Conservation (phyloP, 1,140 invertebrate species). For the Branchinecta lynchi region DNA sequence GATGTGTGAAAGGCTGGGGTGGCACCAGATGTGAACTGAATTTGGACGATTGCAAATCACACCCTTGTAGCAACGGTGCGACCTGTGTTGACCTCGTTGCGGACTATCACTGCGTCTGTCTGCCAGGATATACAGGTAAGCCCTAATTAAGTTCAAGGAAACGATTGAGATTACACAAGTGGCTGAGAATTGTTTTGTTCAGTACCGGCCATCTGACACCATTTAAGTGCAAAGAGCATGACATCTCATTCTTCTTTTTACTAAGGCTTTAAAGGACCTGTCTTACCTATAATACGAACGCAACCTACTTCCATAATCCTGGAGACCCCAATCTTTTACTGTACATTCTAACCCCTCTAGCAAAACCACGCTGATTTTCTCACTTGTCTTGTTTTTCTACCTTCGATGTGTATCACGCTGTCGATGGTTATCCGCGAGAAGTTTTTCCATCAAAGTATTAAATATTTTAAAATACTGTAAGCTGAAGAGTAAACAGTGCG, state of each 20-base stretch:
- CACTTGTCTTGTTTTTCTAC: no score
- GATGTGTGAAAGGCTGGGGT: conserved; percentile 36
- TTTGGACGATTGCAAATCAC: conserved; percentile 60
- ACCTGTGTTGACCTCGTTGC: conserved; percentile 35
- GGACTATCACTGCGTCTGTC: conserved; percentile 49
- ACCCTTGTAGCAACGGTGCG: conserved; percentile 39
- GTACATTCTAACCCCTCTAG: no score
- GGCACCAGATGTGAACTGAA: conserved; percentile 37
- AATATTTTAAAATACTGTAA: no score
- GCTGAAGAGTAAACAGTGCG: no score
- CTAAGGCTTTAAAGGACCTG: conserved; percentile 7
- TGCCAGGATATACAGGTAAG: conserved; percentile 54
- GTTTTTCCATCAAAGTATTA: no score
- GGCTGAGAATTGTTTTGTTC: background rate
- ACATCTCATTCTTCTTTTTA: background rate
- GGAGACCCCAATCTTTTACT: no score
- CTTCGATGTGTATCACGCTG: no score
- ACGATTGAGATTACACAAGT: background rate
- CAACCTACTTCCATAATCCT: no score
- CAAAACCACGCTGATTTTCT: no score
- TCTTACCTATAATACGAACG: no score
- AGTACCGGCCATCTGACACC: background rate
- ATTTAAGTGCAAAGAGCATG: background rate
- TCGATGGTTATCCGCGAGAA: no score
- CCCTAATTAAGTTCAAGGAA: background rate